Conservation (phyloP, 2,888 invertebrate genomes). For the Boloria euphrosyne region DNA sequence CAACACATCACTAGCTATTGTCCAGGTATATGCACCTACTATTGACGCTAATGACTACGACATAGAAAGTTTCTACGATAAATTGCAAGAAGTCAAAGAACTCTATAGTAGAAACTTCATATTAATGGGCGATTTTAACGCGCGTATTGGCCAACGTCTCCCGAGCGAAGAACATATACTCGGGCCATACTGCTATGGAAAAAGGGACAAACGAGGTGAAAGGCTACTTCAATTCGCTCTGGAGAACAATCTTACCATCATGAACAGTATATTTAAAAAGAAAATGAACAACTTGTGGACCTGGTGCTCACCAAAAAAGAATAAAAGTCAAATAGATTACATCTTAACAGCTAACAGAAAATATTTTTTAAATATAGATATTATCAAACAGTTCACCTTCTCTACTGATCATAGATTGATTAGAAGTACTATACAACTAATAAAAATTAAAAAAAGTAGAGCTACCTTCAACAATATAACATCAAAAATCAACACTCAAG, state of each 20-base stretch:
- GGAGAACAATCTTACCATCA: conserved; percentile 33
- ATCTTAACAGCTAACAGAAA: not conserved
- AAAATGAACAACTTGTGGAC: conserved; percentile 32
- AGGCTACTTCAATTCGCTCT: conserved; percentile 32
- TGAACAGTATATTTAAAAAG: conserved; percentile 35
- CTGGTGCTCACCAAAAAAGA: conserved; percentile 27
- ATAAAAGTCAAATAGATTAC: conserved; percentile 11
- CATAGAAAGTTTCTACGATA: not conserved
- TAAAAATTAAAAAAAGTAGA: too few relatives aligned
- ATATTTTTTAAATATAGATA: not conserved
- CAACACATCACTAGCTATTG: conserved; percentile 19
- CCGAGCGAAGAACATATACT: conserved; percentile 30
- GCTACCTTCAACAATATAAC: too few relatives aligned
- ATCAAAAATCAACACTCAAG: too few relatives aligned
- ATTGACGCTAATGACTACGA: not conserved
- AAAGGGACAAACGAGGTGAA: conserved; percentile 39
- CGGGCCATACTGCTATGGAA: conserved; percentile 34
- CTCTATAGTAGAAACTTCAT: not conserved
- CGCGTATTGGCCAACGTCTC: conserved; percentile 22
- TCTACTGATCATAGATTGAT: too few relatives aligned
- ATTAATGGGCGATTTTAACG: too few relatives aligned
- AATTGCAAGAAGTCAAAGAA: not conserved
- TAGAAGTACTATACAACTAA: too few relatives aligned
- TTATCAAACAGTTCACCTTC: conserved; percentile 1
- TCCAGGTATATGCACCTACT: conserved; percentile 24